Evolutionary conservation across 2,888 invertebrate species (phyloP), one percentile per base, ranked within the genome.

Genomic region (Drosophila affinis): DNA sequence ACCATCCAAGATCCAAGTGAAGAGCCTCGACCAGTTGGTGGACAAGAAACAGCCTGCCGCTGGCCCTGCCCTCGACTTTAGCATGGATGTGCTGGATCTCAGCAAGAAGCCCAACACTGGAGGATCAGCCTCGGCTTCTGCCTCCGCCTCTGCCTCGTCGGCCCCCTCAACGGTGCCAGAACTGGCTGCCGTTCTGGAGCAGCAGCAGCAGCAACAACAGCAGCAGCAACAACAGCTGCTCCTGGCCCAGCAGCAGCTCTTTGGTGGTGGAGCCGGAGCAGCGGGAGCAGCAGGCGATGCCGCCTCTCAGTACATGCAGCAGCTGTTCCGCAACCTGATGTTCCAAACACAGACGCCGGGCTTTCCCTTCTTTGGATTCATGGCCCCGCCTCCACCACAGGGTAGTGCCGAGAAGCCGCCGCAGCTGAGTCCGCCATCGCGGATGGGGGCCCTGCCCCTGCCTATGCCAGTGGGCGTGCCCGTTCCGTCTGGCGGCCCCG

Each of bases 21-120:
- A 95, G 90, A 95, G 94, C 72, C 92, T 95, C 46, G 94, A 94
- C 51, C 93, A 94, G 63, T 88, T 95, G 53, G 94, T 91, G 63
- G 92, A 91, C 51, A 92, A 90, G 60, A 92, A 90, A 54, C 79
- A 90, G 0, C 1, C 46, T 24, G 54, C 62, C n/a, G 9, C 63
- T 18, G 46, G 63, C 39, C 93, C 94, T 0, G 89, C 96, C 0
- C 93, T 96, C 61, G 96, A 97, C 91, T 93, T 96, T 29, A 95
- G 95, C 62, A 96, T 95, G 92, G 96, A 96, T 91, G 97, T 96
- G 5, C 93, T 97, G 52, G 97, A 97, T 92, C 93, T 97, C 74
- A 97, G 97, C 90, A 96, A 96, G 89, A 97, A 97, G 92, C 94
- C 94, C 0, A 65, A 79, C 18, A 1, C 48, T 95, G 39, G 91